These are phyloP conservation scores for Cephus spinipes DNA, from an alignment of 2,888 invertebrate species.

Conservation along the genomic window DNA sequence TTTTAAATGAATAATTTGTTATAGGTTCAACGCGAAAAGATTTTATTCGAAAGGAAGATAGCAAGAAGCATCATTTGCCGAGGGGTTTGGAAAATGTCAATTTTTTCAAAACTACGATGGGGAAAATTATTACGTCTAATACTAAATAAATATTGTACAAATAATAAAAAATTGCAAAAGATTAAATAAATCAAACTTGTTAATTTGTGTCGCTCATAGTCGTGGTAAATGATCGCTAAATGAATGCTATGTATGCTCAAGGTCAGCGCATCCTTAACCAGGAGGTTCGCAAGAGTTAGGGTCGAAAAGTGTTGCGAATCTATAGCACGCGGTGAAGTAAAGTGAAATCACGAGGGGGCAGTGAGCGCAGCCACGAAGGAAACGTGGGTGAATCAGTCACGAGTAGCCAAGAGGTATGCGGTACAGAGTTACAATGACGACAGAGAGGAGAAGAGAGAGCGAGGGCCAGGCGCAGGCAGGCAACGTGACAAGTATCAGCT, in stretches of 20 bases:
- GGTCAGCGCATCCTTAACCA: background rate
- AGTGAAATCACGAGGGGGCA: background rate
- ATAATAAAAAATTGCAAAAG: background rate
- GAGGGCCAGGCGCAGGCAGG: background rate
- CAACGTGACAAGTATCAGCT: background rate
- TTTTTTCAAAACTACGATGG: conserved; percentile 55
- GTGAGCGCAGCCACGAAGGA: background rate
- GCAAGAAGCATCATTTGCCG: conserved; percentile 73
- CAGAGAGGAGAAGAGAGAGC: background rate
- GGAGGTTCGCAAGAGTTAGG: background rate
- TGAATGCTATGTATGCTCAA: background rate
- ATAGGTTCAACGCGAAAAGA: conserved; percentile 74
- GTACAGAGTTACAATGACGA: background rate
- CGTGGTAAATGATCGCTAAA: background rate
- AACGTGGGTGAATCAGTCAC: background rate
- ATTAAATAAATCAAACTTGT: background rate
- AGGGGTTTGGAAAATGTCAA: conserved; percentile 71
- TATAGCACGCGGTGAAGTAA: background rate
- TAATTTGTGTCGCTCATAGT: background rate
- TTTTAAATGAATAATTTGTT: conserved; percentile 27
- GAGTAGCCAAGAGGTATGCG: background rate
- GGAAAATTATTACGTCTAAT: conserved; percentile 2
- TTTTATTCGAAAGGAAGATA: conserved; percentile 68
- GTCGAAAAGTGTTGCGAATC: background rate
- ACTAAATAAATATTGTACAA: background rate